phyloP scores from a whole-genome alignment of 2,888 invertebrate genomes.

The Bembecia ichneumoniformis region DNA sequence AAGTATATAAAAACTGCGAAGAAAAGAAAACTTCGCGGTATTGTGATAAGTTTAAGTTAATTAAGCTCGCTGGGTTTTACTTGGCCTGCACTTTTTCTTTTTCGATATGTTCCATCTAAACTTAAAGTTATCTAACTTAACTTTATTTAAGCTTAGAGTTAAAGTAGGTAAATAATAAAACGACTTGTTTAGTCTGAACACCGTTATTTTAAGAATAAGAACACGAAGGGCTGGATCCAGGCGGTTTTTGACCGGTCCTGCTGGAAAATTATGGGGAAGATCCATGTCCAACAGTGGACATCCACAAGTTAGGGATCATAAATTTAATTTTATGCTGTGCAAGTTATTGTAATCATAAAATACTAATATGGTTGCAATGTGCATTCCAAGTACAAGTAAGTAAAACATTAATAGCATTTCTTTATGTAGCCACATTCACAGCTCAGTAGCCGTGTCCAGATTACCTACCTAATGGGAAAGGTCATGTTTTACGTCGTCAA shows the following conservation, averaged over 20 bases:
- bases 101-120: constrained; percentile 36
- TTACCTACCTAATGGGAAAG: background rate
- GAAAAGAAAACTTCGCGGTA: constrained; percentile 53
- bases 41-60: constrained; percentile 67
- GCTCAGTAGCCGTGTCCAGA: background rate
- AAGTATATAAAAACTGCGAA: constrained; percentile 51
- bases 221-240: no score
- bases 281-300: no score
- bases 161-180: constrained; percentile 11
- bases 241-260: no score
- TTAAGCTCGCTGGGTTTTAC: constrained; percentile 58
- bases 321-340: no score
- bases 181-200: no score
- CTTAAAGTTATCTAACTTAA: no score
- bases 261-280: no score
- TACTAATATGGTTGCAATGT: background rate
- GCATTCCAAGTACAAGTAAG: background rate
- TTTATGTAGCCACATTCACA: background rate
- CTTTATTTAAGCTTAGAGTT: constrained; percentile 38
- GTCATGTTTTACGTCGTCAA: background rate
- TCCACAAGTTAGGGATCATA: no score
- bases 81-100: constrained; percentile 44
- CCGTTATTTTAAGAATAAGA: no score
- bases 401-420: background rate
- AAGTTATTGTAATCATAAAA: no score